These are phyloP conservation scores for Ips nitidus DNA, from an alignment of 1,140 invertebrate species.

Conservation along the genomic window DNA sequence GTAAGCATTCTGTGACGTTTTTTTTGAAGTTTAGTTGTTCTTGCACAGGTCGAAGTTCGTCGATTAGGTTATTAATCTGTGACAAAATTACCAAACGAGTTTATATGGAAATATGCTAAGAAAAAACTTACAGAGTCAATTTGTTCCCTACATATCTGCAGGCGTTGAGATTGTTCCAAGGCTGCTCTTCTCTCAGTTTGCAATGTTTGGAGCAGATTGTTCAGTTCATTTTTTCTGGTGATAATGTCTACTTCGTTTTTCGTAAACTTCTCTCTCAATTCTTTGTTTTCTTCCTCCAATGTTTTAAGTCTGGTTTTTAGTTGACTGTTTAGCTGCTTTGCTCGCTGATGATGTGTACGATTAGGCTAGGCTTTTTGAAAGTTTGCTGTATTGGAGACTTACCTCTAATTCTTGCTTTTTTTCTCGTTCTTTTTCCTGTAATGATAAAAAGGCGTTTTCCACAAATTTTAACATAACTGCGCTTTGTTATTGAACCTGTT, in stretches of 20 bases:
- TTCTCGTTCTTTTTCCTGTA: conserved; percentile 16
- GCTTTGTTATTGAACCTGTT: not conserved
- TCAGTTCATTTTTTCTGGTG: conserved; percentile 28
- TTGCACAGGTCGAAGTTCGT: conserved; percentile 29
- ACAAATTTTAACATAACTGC: conserved; percentile 24
- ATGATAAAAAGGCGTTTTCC: conserved; percentile 14
- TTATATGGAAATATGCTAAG: not conserved
- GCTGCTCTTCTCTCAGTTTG: conserved; percentile 23
- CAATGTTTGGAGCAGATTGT: conserved; percentile 24
- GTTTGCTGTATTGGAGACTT: not conserved
- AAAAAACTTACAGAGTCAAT: conserved; percentile 30
- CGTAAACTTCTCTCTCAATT: conserved; percentile 23
- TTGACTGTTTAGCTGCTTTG: conserved; percentile 18
- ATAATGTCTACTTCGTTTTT: conserved; percentile 26
- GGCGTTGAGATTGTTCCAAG: conserved; percentile 21
- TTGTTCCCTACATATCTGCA: conserved; percentile 34
- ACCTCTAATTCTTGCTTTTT: conserved; percentile 23
- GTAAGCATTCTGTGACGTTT: conserved; percentile 31
- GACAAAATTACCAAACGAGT: not conserved
- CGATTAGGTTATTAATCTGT: conserved; percentile 22
- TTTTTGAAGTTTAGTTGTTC: conserved; percentile 32
- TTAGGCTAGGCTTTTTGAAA: not conserved
- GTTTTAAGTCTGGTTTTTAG: conserved; percentile 19
- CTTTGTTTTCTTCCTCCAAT: conserved; percentile 23
- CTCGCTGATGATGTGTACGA: conserved; percentile 12